Percentiles rank a stretch among this genome's conserved stretches.
Evolutionary conservation across 1,140 invertebrate species (phyloP).

Genomic region (Plutomurus gul): DNA sequence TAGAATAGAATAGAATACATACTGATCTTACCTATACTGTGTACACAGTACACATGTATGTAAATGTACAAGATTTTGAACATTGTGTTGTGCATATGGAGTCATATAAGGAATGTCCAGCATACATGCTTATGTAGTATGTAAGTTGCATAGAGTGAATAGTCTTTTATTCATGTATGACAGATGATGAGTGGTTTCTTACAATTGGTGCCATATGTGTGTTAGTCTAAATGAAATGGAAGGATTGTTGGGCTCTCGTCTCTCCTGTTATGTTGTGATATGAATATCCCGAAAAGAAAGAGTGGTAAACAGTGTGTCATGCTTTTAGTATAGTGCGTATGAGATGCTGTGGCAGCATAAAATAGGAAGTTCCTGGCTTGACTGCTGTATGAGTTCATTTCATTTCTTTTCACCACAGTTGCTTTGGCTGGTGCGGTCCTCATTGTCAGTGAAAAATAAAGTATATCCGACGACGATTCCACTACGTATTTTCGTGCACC

Average conservation of each 20-base stretch:
- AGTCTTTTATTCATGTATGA: conserved; percentile 5
- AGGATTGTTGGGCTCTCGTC: background rate
- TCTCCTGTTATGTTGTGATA: conserved; percentile 17
- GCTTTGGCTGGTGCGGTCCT: too few species aligned
- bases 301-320: conserved; percentile 26
- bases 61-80: too few species aligned
- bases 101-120: background rate
- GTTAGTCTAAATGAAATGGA: background rate
- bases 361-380: conserved; percentile 11
- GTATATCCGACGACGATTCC: too few species aligned
- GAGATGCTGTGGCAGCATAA: background rate
- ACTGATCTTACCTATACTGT: too few species aligned
- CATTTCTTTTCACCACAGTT: too few species aligned
- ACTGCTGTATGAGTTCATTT: background rate
- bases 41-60: too few species aligned
- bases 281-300: conserved; percentile 6
- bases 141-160: background rate
- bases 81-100: background rate
- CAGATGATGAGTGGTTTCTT: conserved; percentile 23
- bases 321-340: background rate
- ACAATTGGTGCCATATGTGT: conserved; percentile 27
- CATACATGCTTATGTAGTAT: background rate
- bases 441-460: too few species aligned
- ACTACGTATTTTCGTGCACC: too few species aligned
- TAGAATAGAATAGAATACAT: too few species aligned